Base-by-base conservation (phyloP, 1,140 invertebrate species). In the Oryctes rhinoceros region DNA sequence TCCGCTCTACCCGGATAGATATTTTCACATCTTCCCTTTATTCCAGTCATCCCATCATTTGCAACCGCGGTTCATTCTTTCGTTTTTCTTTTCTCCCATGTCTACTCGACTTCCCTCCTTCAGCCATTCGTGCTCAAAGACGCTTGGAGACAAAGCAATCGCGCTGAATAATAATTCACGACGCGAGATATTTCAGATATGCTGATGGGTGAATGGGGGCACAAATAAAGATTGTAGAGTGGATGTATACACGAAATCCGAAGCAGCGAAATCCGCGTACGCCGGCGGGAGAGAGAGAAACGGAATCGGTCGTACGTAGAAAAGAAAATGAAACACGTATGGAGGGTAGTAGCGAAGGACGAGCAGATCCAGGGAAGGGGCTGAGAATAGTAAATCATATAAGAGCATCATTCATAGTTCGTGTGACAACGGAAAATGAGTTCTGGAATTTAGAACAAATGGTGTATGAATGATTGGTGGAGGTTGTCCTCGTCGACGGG, bases 381-480 rank as follows among this genome's bases (percentile, higher is more conserved):
- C 10, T 67, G 10, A 30, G 65, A 24, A 30, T 11, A 71, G 65
- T 71, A 71, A 24, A 59, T 59, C 65, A 71, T 24, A 24, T 71
- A 71, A 24, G 20, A 71, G 65, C 65, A 71, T 71, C 5, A 24
- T 71, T 71, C 65, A 71, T 71, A 71, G 65, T 71, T 71, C 65
- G n/a, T 15, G 65, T 71, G 20, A 71, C 20, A 24, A 24, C 65
- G 20, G 65, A 24, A 24, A 71, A 71, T 24, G n/a, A 24, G 20
- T 71, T 71, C 20, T 71, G 35, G 20, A 71, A 71, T 71, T 13
- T 71, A 37, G 53, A 59, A 59, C 53, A 20, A 59, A 59, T 20
- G 53, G 4, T n/a, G 53, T 20, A 15, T 10, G 1, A 44, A 44
- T 7, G 39, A 44, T 44, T 39, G 3, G 39, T 39, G 39, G 39